Evolutionary conservation across 2,113 vertebrate genomes (phyloP).

Genomic region (rabbit (Oryctolagus cuniculus)): mOryCun1.1 NC_091441.1:26457001-26457500

Average conservation of each 20-base stretch:
- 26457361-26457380: not conserved
- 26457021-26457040: slow-evolving; percentile 47
- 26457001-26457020: slow-evolving; percentile 56
- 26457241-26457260: not conserved
- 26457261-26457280: not conserved
- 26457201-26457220: not conserved
- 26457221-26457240: not conserved
- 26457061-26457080: not conserved
- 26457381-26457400: not conserved
- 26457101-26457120: not conserved
- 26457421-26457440: slow-evolving; percentile 27
- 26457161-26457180: not conserved
- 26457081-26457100: not conserved
- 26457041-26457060: slow-evolving; percentile 38
- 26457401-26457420: not conserved
- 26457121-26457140: not conserved
- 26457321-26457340: not conserved
- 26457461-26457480: not conserved
- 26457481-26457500: not conserved
- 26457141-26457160: not conserved
- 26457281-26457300: not conserved
- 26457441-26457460: not conserved
- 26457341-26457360: not conserved
- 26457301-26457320: not conserved
- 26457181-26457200: not conserved